phyloP scores from a whole-genome alignment of 2,797 vertebrate species.

The Hypotaenidia philippensis region DNA sequence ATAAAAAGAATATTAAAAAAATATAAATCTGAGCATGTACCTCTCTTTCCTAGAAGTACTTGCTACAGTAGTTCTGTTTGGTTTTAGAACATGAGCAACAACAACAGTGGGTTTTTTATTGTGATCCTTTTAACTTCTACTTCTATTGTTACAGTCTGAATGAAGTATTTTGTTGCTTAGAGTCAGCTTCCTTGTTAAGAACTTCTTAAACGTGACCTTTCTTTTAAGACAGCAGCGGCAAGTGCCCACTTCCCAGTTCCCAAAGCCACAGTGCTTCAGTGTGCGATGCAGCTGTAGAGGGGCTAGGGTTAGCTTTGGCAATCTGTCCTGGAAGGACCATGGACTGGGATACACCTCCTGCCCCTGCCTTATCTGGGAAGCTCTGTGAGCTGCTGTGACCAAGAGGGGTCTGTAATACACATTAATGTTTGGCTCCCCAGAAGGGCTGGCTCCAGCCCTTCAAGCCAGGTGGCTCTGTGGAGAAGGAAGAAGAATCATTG shows the following conservation, averaged over 20 bases:
- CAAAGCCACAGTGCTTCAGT: background rate
- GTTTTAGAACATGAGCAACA: fast-evolving
- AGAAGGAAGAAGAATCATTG: fast-evolving
- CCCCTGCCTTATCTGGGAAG: background rate
- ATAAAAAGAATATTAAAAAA: background rate
- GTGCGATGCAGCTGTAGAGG: background rate
- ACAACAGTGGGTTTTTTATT: background rate
- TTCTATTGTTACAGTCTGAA: background rate
- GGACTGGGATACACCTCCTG: fast-evolving
- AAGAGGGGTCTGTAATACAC: fast-evolving
- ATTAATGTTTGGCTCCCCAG: fast-evolving
- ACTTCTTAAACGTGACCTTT: background rate
- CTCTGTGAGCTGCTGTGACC: background rate
- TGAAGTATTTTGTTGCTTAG: background rate
- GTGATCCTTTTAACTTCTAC: background rate
- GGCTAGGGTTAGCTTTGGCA: fast-evolving
- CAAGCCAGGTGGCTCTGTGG: fast-evolving
- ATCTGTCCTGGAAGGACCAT: background rate
- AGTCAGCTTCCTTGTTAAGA: background rate
- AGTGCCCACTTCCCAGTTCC: too few relatives aligned
- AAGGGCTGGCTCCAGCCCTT: background rate
- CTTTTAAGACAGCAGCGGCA: background rate
- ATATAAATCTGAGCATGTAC: background rate
- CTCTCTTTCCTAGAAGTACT: background rate
- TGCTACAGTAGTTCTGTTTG: background rate